Conservation (phyloP, 2,888 invertebrate genomes). For the Drosophila nigricruria region DNA sequence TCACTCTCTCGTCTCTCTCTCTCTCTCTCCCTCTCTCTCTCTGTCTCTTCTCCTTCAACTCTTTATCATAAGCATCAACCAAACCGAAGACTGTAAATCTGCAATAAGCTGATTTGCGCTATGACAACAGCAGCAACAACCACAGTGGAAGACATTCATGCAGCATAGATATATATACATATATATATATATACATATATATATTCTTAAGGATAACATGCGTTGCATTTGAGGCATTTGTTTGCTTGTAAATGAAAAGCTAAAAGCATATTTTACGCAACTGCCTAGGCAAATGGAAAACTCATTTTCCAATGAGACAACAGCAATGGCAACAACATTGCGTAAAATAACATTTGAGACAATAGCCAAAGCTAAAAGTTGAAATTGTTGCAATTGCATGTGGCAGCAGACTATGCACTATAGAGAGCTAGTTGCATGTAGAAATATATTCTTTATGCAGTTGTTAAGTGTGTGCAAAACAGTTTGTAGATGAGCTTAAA, state of each 20-base stretch:
- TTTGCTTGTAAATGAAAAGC: slow-evolving; percentile 25
- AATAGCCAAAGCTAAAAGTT: slow-evolving; percentile 16
- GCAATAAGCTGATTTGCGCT: slow-evolving; percentile 34
- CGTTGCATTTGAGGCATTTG: slow-evolving; percentile 14
- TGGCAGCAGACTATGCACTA: neutral
- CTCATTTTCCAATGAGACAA: slow-evolving; percentile 17
- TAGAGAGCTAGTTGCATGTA: neutral
- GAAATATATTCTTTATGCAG: neutral
- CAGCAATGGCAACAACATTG: slow-evolving; percentile 16
- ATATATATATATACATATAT: neutral
- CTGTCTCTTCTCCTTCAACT: neutral
- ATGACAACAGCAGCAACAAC: neutral
- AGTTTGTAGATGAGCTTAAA: neutral
- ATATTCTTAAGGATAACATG: slow-evolving; percentile 24
- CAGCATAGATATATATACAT: slow-evolving; percentile 9
- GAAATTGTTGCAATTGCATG: slow-evolving; percentile 3
- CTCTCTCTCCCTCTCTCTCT: neutral
- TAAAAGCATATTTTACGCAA: slow-evolving; percentile 40
- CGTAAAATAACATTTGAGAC: slow-evolving; percentile 16
- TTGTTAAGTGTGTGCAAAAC: neutral
- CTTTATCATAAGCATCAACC: neutral
- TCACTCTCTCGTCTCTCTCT: slow-evolving; percentile 14
- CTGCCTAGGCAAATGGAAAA: slow-evolving; percentile 11
- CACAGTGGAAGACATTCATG: neutral
- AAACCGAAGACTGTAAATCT: slow-evolving; percentile 6